Conservation (phyloP, 2,113 vertebrate species). For the Atrichornis clamosus region DNA sequence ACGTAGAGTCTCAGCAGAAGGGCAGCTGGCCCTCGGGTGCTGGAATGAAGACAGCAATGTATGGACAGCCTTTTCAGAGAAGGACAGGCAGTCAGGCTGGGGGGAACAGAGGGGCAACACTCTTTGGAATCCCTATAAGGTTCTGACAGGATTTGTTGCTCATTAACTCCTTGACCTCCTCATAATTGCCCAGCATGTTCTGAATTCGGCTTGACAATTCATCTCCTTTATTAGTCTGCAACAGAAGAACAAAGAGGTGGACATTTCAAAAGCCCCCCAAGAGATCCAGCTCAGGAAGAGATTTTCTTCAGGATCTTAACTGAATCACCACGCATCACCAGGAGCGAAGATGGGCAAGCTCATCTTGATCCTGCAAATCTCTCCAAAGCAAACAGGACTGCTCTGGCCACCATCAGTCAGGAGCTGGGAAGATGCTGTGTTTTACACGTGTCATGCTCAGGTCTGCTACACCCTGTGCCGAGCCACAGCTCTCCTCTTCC, state of each 20-base stretch:
- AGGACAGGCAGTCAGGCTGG: too few relatives aligned
- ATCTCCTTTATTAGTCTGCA: conserved; percentile 89
- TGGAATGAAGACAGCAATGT: conserved; percentile 67
- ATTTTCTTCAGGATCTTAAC: not conserved
- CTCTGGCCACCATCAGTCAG: not conserved
- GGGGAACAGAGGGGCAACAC: conserved; percentile 19
- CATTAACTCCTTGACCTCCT: conserved; percentile 83
- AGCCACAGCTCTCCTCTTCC: not conserved
- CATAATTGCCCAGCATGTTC: conserved; percentile 91
- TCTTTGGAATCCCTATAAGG: conserved; percentile 65
- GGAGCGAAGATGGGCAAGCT: not conserved
- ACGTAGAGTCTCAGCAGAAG: not conserved
- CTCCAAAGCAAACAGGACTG: not conserved
- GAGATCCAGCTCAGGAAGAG: not conserved
- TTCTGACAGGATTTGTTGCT: conserved; percentile 67
- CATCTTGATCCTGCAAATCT: not conserved
- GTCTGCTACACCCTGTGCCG: not conserved
- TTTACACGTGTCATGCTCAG: not conserved
- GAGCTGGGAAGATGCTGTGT: not conserved
- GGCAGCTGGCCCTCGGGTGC: not conserved
- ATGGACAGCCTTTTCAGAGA: conserved; percentile 60
- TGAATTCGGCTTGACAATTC: conserved; percentile 90
- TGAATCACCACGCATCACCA: not conserved
- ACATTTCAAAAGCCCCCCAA: not conserved
- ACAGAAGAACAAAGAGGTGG: not conserved